Evolutionary conservation across 2,888 invertebrate species (phyloP).

Genomic region (Epinotia bilunana): DNA sequence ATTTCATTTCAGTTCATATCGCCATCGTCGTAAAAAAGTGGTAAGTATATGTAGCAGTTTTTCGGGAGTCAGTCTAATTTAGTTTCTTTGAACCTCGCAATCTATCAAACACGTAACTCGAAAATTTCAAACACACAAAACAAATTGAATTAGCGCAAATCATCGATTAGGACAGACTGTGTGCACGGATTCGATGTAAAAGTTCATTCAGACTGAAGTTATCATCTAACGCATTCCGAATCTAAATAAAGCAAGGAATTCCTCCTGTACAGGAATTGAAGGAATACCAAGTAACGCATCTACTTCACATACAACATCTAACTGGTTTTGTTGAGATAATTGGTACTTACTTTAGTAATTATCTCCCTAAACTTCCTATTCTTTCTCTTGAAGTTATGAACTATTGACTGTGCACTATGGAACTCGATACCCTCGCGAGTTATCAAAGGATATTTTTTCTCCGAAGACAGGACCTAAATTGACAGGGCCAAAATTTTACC

Average conservation of each 20-base stretch:
- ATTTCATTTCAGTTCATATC: too few species aligned
- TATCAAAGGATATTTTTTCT: too few species aligned
- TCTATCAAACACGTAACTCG: slow-evolving; percentile 2
- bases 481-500: too few species aligned
- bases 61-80: neutral
- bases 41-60: neutral
- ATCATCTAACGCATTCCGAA: slow-evolving; percentile 13
- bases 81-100: slow-evolving; percentile 6
- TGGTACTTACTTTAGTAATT: neutral
- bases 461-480: too few species aligned
- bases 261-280: neutral
- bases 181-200: neutral
- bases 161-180: neutral
- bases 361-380: neutral
- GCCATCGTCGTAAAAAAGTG: neutral
- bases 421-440: too few species aligned
- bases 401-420: too few species aligned
- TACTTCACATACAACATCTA: neutral
- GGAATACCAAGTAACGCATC: too few species aligned
- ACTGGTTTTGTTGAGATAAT: neutral
- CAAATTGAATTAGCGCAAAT: slow-evolving; percentile 11
- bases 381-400: neutral
- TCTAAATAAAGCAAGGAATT: neutral
- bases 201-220: slow-evolving; percentile 15
- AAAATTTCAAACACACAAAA: slow-evolving; percentile 3